Evolutionary conservation across 2,888 invertebrate species (phyloP).

Genomic region (Drosophila pseudotakahashii): DNA sequence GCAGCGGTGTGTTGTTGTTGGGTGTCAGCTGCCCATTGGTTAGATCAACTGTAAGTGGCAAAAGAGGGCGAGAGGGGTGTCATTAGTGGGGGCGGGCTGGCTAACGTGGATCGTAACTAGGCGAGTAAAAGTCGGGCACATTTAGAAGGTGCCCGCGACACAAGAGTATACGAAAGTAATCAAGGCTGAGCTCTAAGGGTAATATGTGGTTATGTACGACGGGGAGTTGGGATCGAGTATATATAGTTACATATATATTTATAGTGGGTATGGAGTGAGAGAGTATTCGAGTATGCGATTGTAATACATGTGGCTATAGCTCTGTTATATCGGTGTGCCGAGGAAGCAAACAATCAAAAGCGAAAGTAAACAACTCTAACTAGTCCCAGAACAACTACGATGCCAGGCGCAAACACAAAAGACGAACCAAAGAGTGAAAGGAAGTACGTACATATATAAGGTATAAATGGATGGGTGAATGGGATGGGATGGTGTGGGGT

Average conservation of each 20-base stretch:
- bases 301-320: slow-evolving; percentile 34
- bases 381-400: slow-evolving; percentile 44
- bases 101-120: slow-evolving; percentile 30
- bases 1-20: slow-evolving; percentile 97
- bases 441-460: slow-evolving; percentile 21
- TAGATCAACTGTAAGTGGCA: slow-evolving; percentile 92
- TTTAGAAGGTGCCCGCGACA: slow-evolving; percentile 63
- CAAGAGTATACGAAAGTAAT: slow-evolving; percentile 63
- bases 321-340: slow-evolving; percentile 33
- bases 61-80: slow-evolving; percentile 46
- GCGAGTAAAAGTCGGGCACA: slow-evolving; percentile 38
- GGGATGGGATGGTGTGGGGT: not conserved
- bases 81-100: slow-evolving; percentile 49
- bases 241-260: slow-evolving; percentile 34
- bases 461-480: not conserved
- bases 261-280: slow-evolving; percentile 44
- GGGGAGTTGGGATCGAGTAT: slow-evolving; percentile 38
- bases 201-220: slow-evolving; percentile 24
- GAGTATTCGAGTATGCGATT: slow-evolving; percentile 42
- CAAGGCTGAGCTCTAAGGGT: slow-evolving; percentile 64
- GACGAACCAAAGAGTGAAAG: slow-evolving; percentile 27
- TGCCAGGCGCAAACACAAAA: slow-evolving; percentile 37
- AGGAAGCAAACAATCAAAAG: slow-evolving; percentile 49
- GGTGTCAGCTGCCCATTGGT: slow-evolving; percentile 98
- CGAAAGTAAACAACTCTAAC: slow-evolving; percentile 46